Base-by-base conservation (phyloP, 37 sponge, comb jelly and placozoan genomes). In the Ianthella basta region DNA sequence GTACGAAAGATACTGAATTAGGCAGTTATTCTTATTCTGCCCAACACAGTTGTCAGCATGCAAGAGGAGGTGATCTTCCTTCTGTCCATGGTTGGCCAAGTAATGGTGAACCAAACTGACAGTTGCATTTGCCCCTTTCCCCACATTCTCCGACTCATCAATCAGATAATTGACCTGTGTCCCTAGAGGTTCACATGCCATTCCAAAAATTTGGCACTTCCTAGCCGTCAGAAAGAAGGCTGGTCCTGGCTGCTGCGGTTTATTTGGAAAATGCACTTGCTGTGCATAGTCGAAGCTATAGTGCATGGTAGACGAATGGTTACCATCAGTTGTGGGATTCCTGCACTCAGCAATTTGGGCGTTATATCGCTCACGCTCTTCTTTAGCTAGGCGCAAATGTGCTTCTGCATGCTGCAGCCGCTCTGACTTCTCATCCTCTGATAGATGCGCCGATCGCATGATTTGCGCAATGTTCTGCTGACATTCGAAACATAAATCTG, bases 161-260 rank as follows among this genome's bases (percentile, higher is more conserved):
- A 81, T 54, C 19, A 81, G 56, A 60, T 81, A 81, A 39, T 81
- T 81, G 10, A 81, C 82, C 23, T 81, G 82, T 15, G 24, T 60
- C 20, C 18, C 40, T 23, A 21, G 21, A 23, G 63, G 63, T 29
- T 81, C 82, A 81, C 82, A 81, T 5, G 38, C 16, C 15, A 81
- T 39, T 25, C 82, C 82, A 81, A 81, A 81, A 15, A 81, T 59
- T 39, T 60, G 57, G 60, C 82, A 81, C 37, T 68, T 83, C 5
- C 84, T 16, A 33, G 72, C 72, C 14, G 84, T 16, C 19, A 59
- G n/a, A n/a, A 83, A 83, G 38, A 68, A 83, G 15, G 72, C 72
- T 10, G 84, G 72, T 55, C 84, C 72, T n/a, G 84, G 84, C 55
- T 83, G 84, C 14, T 55, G 72, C 4, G 84, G 72, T 54, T 83